Conservation (phyloP, 2,797 vertebrate species). For the Prunella strophiata region DNA sequence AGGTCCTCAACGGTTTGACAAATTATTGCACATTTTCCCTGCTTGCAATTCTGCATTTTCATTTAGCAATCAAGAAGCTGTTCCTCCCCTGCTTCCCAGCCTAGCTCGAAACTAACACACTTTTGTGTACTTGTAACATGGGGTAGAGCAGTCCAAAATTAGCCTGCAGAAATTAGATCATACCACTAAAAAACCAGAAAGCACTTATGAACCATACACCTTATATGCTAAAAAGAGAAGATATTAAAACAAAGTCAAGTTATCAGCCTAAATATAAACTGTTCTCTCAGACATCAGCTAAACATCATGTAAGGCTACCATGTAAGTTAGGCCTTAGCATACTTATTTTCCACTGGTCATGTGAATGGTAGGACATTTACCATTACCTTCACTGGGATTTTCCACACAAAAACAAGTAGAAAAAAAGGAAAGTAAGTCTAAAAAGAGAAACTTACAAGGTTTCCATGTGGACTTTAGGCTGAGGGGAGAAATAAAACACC, state of each 20-base stretch:
- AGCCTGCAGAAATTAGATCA: neutral
- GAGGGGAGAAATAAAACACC: neutral
- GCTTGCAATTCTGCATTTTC: neutral
- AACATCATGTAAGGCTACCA: neutral
- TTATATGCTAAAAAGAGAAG: neutral
- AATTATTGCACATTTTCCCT: neutral
- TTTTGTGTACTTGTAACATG: neutral
- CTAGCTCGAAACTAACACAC: neutral
- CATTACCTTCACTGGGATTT: neutral
- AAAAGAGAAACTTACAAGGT: neutral
- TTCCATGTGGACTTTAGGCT: accelerated
- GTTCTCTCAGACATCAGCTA: neutral
- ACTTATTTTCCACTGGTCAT: neutral
- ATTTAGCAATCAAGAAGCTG: accelerated
- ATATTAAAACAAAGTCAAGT: neutral
- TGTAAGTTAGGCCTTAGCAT: neutral
- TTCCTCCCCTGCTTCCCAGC: neutral
- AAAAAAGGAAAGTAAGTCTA: neutral
- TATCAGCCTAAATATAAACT: neutral
- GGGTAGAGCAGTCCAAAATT: neutral
- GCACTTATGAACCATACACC: neutral
- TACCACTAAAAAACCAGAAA: neutral
- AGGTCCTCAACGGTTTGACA: neutral
- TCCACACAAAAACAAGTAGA: conserved; percentile 1
- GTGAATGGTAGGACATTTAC: neutral